A percentile compares a stretch with the other conserved stretches of the same genome.
Evolutionary conservation across 2,113 vertebrate species (phyloP).

Genomic region (Cheirogaleus medius): DNA sequence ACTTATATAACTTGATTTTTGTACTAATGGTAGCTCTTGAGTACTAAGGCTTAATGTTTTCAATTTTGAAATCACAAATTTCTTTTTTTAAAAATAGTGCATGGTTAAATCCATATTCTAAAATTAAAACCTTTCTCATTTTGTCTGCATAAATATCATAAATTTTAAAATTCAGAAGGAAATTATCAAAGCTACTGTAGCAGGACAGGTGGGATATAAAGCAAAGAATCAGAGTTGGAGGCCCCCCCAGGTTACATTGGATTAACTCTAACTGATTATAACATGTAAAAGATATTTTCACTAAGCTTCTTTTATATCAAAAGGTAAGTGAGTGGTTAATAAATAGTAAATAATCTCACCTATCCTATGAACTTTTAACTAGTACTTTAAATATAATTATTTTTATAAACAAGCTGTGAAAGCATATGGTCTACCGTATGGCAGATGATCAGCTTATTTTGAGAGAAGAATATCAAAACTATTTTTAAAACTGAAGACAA

Average conservation of each 20-base stretch:
- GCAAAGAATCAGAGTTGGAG: neutral
- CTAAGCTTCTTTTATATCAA: neutral
- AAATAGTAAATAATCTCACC: neutral
- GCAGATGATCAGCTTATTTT: neutral
- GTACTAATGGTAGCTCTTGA: neutral
- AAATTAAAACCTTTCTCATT: neutral
- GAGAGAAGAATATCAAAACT: neutral
- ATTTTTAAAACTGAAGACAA: neutral
- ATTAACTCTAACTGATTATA: neutral
- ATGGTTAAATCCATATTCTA: neutral
- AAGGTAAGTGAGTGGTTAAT: neutral
- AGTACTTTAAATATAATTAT: conserved; percentile 16
- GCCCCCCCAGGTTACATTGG: neutral
- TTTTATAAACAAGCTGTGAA: neutral
- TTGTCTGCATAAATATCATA: neutral
- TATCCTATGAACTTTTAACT: neutral
- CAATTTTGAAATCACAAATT: neutral
- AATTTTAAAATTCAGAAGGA: conserved; percentile 28
- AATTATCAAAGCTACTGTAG: neutral
- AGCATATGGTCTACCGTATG: neutral
- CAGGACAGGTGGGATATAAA: neutral
- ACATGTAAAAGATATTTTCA: neutral
- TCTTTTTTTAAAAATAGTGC: neutral
- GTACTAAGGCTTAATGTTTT: neutral
- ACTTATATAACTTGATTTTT: conserved; percentile 3